phyloP scores from a whole-genome alignment of 2,113 vertebrate species.

The Pelecanus crispus region DNA sequence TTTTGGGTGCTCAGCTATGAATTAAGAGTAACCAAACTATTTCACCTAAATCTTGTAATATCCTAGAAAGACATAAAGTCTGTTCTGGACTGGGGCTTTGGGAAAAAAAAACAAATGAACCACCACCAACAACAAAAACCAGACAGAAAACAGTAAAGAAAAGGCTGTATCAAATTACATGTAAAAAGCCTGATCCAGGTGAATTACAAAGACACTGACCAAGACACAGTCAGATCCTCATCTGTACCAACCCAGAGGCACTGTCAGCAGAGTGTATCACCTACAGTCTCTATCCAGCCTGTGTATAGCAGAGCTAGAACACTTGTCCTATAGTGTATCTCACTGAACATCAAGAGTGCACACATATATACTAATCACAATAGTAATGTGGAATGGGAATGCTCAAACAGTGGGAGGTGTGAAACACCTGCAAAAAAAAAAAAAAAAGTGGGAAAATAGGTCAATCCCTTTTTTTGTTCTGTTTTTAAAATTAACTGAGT shows the following conservation, averaged over 20 bases:
- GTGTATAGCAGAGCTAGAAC: neutral
- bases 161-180: neutral
- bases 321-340: neutral
- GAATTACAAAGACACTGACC: neutral
- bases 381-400: neutral
- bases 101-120: neutral
- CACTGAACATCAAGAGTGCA: neutral
- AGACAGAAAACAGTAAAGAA: neutral
- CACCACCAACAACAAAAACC: neutral
- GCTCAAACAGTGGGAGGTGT: neutral
- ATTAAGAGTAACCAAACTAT: neutral
- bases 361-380: no score
- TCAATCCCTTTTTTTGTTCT: neutral
- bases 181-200: neutral
- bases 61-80: neutral
- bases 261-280: neutral
- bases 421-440: neutral
- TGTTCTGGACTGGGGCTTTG: neutral
- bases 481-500: neutral
- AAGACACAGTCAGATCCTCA: neutral
- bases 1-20: neutral
- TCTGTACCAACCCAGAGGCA: neutral
- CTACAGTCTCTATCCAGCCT: neutral
- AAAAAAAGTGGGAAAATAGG: neutral
- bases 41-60: neutral